Percentiles rank a stretch among this genome's conserved stretches.
These are phyloP conservation scores for Drosophila kanapiae DNA, from an alignment of 1,140 invertebrate genomes.

Conservation along the genomic window DNA sequence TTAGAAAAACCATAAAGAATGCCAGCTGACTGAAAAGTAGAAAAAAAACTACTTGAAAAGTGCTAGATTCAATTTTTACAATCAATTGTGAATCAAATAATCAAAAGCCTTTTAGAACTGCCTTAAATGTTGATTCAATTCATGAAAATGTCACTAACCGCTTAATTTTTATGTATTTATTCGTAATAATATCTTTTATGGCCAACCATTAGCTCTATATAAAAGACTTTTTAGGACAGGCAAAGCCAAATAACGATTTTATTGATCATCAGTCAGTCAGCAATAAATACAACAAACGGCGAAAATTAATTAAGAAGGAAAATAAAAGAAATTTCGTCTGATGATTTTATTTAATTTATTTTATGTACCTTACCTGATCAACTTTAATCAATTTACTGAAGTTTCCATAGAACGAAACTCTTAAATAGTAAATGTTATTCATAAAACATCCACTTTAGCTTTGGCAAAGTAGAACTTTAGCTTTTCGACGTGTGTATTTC, in stretches of 20 bases:
- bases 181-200: constrained; percentile 3
- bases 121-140: background rate
- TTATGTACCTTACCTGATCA: background rate
- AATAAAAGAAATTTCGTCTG: background rate
- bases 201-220: constrained; percentile 1
- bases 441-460: constrained; percentile 23
- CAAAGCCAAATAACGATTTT: background rate
- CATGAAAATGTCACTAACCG: background rate
- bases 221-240: background rate
- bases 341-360: background rate
- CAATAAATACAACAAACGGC: background rate
- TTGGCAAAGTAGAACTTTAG: constrained; percentile 57
- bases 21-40: too few relatives aligned
- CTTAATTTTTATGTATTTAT: constrained; percentile 28
- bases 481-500: constrained; percentile 60
- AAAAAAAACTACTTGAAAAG: background rate
- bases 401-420: background rate
- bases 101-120: background rate
- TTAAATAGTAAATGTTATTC: background rate
- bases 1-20: background rate
- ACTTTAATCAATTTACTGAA: background rate
- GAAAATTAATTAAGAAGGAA: constrained; percentile 16
- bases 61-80: background rate
- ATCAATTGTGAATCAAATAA: background rate
- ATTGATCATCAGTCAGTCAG: constrained; percentile 4